Evolutionary conservation across 53 echinoderm and acorn worm species (phyloP), one percentile per base, ranked within the genome.

Genomic region (Henricia sp.): DNA sequence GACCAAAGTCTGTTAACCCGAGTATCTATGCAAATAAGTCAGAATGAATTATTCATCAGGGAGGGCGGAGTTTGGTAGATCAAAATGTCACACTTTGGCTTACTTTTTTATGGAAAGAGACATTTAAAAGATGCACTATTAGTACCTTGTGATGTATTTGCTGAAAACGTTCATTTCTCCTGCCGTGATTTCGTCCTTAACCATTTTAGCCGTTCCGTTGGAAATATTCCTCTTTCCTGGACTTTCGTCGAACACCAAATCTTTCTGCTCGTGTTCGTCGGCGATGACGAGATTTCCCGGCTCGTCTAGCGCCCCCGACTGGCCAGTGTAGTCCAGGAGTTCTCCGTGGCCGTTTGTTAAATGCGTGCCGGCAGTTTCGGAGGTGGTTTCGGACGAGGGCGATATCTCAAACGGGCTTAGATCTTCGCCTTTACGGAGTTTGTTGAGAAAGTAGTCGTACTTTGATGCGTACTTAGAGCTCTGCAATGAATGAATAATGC

Each of bases 131-230:
- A 17, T 29, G 24, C 27, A 44, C 50, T 19, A 19, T 50, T 25
- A 75, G 43, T 90, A 93, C 93, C 90, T 88, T 68, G 91, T 85
- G 46, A 93, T 93, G 78, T 93, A 93, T 77, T 93, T 93, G 80
- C 84, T 91, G 68, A 87, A 93, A 63, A 91, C 71, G 52, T 86
- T 90, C 72, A 86, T 85, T 53, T 90, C 90, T 25, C 68, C 69
- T 2, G 76, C 32, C 1, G 76, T 80, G 80, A 80, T 80, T 37
- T 80, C 80, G 35, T 80, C 80, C 48, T 80, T 80, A 46, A 80
- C 63, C 80, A 80, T 80, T 23, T 80, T 80, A 35, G 80, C 80
- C 36, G 38, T 37, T 62, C 80, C 80, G 24, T 80, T 80, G 13
- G 80, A 80, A 64, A 80, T 80, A 50, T 57, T 80, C 43, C 80